Percentiles rank a stretch among this genome's conserved stretches.
Conservation (phyloP, 2,888 invertebrate genomes). For the Nineta flava region DNA sequence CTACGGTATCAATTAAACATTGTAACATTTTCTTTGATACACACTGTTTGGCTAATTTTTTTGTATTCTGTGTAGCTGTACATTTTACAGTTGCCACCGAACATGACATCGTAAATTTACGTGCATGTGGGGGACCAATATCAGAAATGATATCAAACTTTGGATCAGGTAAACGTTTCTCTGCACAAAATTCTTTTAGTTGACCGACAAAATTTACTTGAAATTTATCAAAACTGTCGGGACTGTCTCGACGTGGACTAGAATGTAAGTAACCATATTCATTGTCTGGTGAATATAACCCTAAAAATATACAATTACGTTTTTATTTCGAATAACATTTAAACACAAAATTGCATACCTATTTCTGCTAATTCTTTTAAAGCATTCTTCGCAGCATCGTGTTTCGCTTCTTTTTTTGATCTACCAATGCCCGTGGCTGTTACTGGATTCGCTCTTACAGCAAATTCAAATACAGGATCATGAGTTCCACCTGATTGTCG, state of each 20-base stretch:
- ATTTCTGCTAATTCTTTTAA: slow-evolving; percentile 20
- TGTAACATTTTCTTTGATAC: slow-evolving; percentile 23
- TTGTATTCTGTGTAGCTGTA: slow-evolving; percentile 25
- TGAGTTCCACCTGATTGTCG: slow-evolving; percentile 21
- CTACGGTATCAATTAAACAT: slow-evolving; percentile 9
- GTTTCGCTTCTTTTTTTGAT: slow-evolving; percentile 29
- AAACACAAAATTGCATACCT: slow-evolving; percentile 1
- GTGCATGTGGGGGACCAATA: slow-evolving; percentile 29
- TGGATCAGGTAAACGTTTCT: slow-evolving; percentile 20
- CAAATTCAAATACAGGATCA: slow-evolving; percentile 21
- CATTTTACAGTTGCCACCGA: slow-evolving; percentile 22
- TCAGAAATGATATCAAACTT: slow-evolving; percentile 23
- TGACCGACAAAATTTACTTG: slow-evolving; percentile 2
- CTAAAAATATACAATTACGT: not conserved
- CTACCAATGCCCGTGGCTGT: slow-evolving; percentile 23
- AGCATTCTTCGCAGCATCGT: slow-evolving; percentile 25
- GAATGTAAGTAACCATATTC: not conserved
- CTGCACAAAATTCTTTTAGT: slow-evolving; percentile 6
- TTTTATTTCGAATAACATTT: not conserved
- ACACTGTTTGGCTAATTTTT: slow-evolving; percentile 31
- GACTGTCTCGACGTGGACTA: not conserved
- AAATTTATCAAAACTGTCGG: not conserved
- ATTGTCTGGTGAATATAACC: not conserved
- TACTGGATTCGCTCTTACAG: slow-evolving; percentile 21
- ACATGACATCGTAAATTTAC: slow-evolving; percentile 26